Evolutionary conservation across 2,888 invertebrate genomes (phyloP).

Genomic region (Ormyrus pomaceus): DNA sequence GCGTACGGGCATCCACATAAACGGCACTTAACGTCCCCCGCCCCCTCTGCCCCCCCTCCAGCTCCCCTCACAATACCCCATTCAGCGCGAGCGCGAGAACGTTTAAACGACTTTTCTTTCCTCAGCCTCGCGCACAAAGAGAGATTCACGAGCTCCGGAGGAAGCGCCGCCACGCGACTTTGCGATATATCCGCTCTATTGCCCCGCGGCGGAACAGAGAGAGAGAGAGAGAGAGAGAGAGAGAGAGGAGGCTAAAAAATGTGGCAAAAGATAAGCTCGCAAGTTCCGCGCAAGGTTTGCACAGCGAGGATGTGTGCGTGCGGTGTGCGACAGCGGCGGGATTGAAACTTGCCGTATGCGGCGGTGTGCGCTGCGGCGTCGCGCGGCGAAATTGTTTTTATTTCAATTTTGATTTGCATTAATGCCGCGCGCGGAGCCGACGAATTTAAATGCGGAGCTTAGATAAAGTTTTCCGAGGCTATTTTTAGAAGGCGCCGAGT

Average conservation of each 20-base stretch:
- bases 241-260: background rate
- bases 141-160: background rate
- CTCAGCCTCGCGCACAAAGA: conserved; percentile 6
- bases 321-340: too few relatives aligned
- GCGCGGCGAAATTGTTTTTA: background rate
- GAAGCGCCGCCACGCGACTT: background rate
- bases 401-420: conserved; percentile 15
- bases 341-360: background rate
- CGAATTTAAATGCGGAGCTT: background rate
- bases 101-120: conserved; percentile 30
- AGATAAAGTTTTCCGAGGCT: too few relatives aligned
- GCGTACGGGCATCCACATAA: background rate
- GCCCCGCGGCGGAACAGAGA: background rate
- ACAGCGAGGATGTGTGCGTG: too few relatives aligned
- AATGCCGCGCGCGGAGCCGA: background rate
- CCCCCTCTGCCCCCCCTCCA: too few relatives aligned
- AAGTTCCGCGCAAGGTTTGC: too few relatives aligned
- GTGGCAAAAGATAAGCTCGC: too few relatives aligned
- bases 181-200: too few relatives aligned
- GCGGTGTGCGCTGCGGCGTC: background rate
- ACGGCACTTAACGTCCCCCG: conserved; percentile 1
- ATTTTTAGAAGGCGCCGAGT: too few relatives aligned
- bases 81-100: background rate
- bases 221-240: conserved; percentile 2
- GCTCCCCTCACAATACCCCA: conserved; percentile 2